phyloP scores from a whole-genome alignment of 2,113 vertebrate genomes.

The Pomatorhinus ruficollis region DNA sequence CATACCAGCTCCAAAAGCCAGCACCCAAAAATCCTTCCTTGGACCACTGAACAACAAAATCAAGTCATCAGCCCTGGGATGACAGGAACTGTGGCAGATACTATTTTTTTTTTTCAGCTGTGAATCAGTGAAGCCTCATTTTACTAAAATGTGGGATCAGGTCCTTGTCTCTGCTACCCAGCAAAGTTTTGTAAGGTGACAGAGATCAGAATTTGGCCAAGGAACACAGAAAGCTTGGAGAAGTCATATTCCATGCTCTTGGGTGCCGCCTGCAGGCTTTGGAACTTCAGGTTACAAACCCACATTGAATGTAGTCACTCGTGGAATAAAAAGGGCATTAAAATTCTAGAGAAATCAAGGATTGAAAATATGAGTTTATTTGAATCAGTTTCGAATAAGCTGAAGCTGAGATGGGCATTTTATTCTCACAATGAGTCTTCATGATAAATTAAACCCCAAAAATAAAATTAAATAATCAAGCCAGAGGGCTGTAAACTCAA shows the following conservation, averaged over 20 bases:
- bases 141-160: not conserved
- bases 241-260: constrained; percentile 18
- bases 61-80: not conserved
- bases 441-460: not conserved
- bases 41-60: not conserved
- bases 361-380: not conserved
- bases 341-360: not conserved
- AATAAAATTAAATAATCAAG: not conserved
- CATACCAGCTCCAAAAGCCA: not conserved
- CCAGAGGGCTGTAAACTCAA: not conserved
- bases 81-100: not conserved
- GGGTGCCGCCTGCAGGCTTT: constrained; percentile 54
- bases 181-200: not conserved
- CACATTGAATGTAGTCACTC: not conserved
- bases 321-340: not conserved
- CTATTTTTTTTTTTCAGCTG: not conserved
- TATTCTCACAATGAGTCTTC: not conserved
- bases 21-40: not conserved
- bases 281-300: not conserved
- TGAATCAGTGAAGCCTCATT: not conserved
- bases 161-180: not conserved
- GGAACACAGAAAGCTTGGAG: not conserved
- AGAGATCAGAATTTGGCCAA: not conserved
- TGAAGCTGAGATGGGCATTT: not conserved
- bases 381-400: not conserved